Evolutionary conservation across 64 coral and sea anemone species (phyloP), one percentile per base, ranked within the genome.

Genomic region (Acropora yongei): DNA sequence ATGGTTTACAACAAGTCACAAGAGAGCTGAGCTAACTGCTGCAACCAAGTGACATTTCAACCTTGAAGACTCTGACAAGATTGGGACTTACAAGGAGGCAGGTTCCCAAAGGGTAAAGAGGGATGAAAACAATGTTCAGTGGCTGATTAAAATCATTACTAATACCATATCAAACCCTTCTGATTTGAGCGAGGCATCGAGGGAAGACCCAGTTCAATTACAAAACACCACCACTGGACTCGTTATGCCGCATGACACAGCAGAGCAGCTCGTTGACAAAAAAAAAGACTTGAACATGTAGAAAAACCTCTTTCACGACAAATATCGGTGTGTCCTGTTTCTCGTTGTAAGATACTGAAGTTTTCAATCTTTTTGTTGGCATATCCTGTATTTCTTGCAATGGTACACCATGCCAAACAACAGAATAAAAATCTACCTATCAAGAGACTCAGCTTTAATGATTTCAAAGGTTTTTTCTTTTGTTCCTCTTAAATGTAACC

Each of bases 21-120:
- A 91, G 44, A 78, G 78, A 74, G 89, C 79, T 53, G 65, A 78
- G 3, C 44, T 91, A 41, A 91, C 67, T 4, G 6, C 89, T 18
- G 89, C 89, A 42, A 8, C 83, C 5, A 84, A 91, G 51, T 19
- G 11, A 2, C 61, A 77, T 72, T 53, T 8, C 1, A 68, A 49
- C 3, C 44, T 82, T 3, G 10, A 46, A 11, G 89, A 83, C 45
- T 61, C 44, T 7, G 51, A 69, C 42, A 81, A 16, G 16, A 3
- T 49, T 47, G 51, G 53, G 13, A 78, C 78, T 0, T 89, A 95
- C 83, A 91, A 95, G 77, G 88, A 95, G 53, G 87, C 82, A 86
- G 17, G 71, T 17, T 30, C 87, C 17, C 78, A 73, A 53, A 76
- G 93, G 78, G 72, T 90, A 63, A 53, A 72, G 51, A 50, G 87